Evolutionary conservation across 2,113 vertebrate species (phyloP).

Genomic region (Pomatostomus ruficeps): DNA sequence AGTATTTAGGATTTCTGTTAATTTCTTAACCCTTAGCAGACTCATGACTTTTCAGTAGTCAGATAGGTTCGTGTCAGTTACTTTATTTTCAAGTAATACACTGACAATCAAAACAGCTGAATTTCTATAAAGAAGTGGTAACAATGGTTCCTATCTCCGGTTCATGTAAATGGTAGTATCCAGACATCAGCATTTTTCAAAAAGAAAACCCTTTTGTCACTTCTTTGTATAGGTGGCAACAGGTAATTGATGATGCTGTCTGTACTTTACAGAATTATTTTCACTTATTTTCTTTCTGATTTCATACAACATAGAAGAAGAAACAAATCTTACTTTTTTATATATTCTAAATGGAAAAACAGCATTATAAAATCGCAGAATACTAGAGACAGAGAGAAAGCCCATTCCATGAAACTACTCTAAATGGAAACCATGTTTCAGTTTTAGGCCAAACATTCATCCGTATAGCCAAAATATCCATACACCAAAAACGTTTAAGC

Average conservation of each 20-base stretch:
- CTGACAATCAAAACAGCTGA: not conserved
- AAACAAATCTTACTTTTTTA: too few species aligned
- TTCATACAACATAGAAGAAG: too few species aligned
- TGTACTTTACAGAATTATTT: not conserved
- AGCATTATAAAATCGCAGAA: not conserved
- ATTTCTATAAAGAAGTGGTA: not conserved
- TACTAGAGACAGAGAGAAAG: not conserved
- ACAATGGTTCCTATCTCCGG: rapidly evolving
- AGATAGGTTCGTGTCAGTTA: not conserved
- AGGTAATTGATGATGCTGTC: not conserved
- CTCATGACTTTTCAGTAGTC: not conserved
- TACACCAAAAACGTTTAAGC: not conserved
- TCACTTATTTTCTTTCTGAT: too few species aligned
- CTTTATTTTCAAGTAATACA: not conserved
- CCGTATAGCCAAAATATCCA: not conserved
- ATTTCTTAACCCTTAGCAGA: not conserved
- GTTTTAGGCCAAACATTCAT: not conserved
- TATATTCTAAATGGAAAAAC: not conserved
- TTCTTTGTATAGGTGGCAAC: not conserved
- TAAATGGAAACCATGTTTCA: not conserved
- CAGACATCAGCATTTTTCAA: not conserved
- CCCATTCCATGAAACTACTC: not conserved
- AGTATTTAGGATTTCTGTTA: not conserved
- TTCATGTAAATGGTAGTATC: not conserved
- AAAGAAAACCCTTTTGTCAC: not conserved